Percentiles rank a stretch among this genome's conserved stretches.
These are phyloP conservation scores for Brachypalpus laphriformis DNA, from an alignment of 2,888 invertebrate genomes.

Conservation along the genomic window DNA sequence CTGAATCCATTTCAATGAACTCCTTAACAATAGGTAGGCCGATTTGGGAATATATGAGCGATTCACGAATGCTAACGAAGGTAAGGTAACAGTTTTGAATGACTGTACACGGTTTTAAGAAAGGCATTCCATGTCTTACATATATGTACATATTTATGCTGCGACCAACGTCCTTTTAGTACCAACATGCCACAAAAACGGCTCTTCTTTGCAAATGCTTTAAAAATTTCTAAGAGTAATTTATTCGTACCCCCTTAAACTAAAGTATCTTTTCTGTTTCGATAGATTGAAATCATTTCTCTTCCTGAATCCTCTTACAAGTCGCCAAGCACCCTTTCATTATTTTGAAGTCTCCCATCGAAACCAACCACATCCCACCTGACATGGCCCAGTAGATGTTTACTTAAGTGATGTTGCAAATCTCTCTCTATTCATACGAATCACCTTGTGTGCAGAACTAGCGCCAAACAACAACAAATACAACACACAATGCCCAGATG, in stretches of 20 bases:
- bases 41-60: too few species aligned
- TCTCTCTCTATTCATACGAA: slow-evolving; percentile 53
- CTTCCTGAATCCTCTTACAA: slow-evolving; percentile 20
- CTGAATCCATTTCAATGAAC: too few species aligned
- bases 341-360: not conserved
- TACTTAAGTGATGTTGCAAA: slow-evolving; percentile 59
- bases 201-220: too few species aligned
- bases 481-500: slow-evolving; percentile 41
- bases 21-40: too few species aligned
- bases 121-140: too few species aligned
- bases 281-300: slow-evolving; percentile 20
- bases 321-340: slow-evolving; percentile 36
- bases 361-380: slow-evolving; percentile 34
- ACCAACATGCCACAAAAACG: too few species aligned
- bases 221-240: not conserved
- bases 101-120: too few species aligned
- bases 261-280: not conserved
- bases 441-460: slow-evolving; percentile 46
- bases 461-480: slow-evolving; percentile 8
- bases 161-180: too few species aligned
- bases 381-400: slow-evolving; percentile 65
- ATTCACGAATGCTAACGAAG: too few species aligned
- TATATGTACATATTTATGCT: too few species aligned
- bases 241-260: not conserved
- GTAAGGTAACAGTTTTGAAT: too few species aligned